phyloP scores from a whole-genome alignment of 2,797 vertebrate species.

The Poecilia gillii region DNA sequence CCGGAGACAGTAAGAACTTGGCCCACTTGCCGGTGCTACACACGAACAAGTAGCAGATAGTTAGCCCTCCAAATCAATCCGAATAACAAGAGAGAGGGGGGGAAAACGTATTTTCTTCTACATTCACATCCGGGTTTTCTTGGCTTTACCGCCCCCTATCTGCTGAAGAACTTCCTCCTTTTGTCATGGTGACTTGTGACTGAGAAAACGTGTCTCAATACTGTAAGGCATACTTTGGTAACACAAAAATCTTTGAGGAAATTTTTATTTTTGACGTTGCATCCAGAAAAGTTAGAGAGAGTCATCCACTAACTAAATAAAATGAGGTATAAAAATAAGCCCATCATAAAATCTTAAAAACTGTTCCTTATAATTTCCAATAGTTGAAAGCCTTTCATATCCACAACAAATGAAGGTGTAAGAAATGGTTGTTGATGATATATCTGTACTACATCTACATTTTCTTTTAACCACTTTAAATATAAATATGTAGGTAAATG shows the following conservation, averaged over 20 bases:
- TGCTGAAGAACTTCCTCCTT: neutral
- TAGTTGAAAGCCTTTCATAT: neutral
- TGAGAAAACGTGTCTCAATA: neutral
- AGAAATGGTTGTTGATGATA: neutral
- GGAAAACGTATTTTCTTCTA: conserved; percentile 30
- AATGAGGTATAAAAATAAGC: neutral
- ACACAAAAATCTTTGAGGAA: neutral
- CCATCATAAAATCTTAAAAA: neutral
- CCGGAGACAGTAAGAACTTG: neutral
- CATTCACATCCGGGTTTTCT: neutral
- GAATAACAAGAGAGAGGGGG: conserved; percentile 12
- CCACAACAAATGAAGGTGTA: neutral
- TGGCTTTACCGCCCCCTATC: conserved; percentile 8
- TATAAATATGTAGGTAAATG: neutral
- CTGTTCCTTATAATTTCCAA: neutral
- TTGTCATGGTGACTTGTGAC: neutral
- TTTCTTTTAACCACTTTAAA: neutral
- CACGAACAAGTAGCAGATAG: conserved; percentile 5
- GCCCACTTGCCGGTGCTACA: conserved; percentile 18
- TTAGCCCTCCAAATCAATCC: conserved; percentile 26
- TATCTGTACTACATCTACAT: neutral
- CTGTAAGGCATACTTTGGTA: neutral
- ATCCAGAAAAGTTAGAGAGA: neutral
- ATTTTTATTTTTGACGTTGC: neutral
- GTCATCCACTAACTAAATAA: neutral